Conservation (phyloP, 1,140 invertebrate genomes). For the Pararge aegeria region DNA sequence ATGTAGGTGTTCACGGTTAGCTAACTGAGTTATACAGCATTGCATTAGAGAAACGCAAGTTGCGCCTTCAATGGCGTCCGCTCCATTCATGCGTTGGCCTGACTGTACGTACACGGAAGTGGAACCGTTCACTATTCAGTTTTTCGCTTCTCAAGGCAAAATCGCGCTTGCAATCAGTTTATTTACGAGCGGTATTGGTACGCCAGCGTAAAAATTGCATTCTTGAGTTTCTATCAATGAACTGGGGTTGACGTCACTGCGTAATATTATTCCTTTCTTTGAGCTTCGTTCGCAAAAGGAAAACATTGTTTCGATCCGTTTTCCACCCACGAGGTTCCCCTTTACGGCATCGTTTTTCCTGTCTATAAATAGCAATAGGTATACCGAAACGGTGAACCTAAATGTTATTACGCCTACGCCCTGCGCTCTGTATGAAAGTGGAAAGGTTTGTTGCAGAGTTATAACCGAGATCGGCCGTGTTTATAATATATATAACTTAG, state of each 20-base stretch:
- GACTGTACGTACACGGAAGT: conserved; percentile 38
- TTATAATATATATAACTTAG: too few species aligned
- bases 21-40: conserved; percentile 45
- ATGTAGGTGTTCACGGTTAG: conserved; percentile 36
- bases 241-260: conserved; percentile 15
- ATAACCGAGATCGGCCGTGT: too few species aligned
- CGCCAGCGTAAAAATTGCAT: conserved; percentile 8
- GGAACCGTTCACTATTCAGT: conserved; percentile 41
- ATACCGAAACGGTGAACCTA: conserved; percentile 33
- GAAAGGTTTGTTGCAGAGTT: too few species aligned
- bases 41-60: conserved; percentile 55
- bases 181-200: conserved; percentile 20
- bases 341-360: conserved; percentile 44
- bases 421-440: not conserved
- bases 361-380: conserved; percentile 60
- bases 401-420: conserved; percentile 39
- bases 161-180: conserved; percentile 15
- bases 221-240: conserved; percentile 22
- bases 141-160: conserved; percentile 21
- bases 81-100: conserved; percentile 54
- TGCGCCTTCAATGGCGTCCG: conserved; percentile 53
- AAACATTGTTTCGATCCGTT: conserved; percentile 27
- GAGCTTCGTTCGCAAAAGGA: not conserved
- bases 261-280: conserved; percentile 4
- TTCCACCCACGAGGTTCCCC: conserved; percentile 42